A percentile compares a stretch with the other conserved stretches of the same genome.
Evolutionary conservation across 2,888 invertebrate species (phyloP).

Genomic region (Tanytarsus gracilentus): DNA sequence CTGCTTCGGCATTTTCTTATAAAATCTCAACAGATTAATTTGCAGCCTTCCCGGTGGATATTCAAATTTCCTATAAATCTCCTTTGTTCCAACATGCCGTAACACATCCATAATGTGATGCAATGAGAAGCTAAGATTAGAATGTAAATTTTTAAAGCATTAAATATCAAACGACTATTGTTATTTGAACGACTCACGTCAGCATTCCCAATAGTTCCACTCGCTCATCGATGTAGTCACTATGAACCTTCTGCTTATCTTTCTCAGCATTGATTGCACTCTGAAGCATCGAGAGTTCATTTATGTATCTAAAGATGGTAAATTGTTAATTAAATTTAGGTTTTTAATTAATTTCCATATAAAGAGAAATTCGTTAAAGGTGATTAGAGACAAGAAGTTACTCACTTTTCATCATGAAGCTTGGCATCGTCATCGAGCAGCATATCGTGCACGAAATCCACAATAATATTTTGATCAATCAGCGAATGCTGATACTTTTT

Average conservation of each 20-base stretch:
- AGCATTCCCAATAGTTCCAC: constrained; percentile 36
- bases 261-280: constrained; percentile 32
- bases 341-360: too few species aligned
- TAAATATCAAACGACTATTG: not conserved
- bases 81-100: constrained; percentile 36
- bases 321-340: too few species aligned
- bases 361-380: too few species aligned
- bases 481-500: not conserved
- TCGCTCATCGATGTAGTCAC: constrained; percentile 35
- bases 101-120: constrained; percentile 35
- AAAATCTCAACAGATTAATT: constrained; percentile 39
- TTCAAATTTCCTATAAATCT: constrained; percentile 32
- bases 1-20: constrained; percentile 37
- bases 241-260: constrained; percentile 32
- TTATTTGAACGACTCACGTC: constrained; percentile 33
- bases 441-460: not conserved
- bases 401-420: constrained; percentile 12
- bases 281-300: constrained; percentile 32
- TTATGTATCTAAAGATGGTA: too few species aligned
- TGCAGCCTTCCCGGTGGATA: constrained; percentile 39
- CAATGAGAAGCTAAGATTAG: constrained; percentile 4
- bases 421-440: not conserved
- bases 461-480: not conserved
- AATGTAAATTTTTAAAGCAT: not conserved
- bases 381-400: not conserved